Base-by-base conservation (phyloP, 1,140 invertebrate species). In the Papilio helenus region DNA sequence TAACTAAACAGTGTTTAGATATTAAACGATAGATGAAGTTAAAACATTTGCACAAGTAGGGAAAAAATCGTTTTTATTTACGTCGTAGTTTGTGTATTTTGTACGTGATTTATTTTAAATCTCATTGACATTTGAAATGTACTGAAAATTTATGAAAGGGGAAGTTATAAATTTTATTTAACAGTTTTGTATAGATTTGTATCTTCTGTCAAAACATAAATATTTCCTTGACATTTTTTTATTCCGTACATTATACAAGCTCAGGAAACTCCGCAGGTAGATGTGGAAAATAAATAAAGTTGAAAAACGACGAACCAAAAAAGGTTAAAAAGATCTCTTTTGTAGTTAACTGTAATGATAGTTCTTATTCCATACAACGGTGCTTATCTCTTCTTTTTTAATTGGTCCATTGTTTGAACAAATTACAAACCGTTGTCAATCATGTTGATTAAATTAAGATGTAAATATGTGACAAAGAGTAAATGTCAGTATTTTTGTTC, bases 201-300 rank as follows among this genome's bases (percentile, higher is more conserved):
- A 77, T 77, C 76, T 65, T 44, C 34, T 26, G 55, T 61, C 29
- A 77, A 77, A 77, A 61, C 26, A 77, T 77, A 44, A 77, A 65
- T 77, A 77, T 65, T 77, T 42, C 55, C 76, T 77, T 77, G 76
- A 39, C 76, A 77, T 77, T 77, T 65, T n/a, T 58, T 44, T 65
- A 10, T 61, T 49, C 9, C 26, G 18, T 39, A 58, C 18, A 42
- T 34, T 58, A 42, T 61, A 23, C n/a, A 77, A 44, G 55, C 58
- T 23, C 29, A 77, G 76, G 76, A 77, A 77, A 65, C 23, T n/a
- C n/a, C 18, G 46, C 42, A 5, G n/a, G 55, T 20, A 23, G 34
- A 44, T 42, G 8, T 76, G 55, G 23, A 77, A 77, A 77, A 77
- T 77, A 65, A 77, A 77, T 77, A 77, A 77, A n/a, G 51, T 42